Evolutionary conservation across 37 sponge, comb jelly and placozoan species (phyloP).

Genomic region (Aphrocallistes beatrix): DNA sequence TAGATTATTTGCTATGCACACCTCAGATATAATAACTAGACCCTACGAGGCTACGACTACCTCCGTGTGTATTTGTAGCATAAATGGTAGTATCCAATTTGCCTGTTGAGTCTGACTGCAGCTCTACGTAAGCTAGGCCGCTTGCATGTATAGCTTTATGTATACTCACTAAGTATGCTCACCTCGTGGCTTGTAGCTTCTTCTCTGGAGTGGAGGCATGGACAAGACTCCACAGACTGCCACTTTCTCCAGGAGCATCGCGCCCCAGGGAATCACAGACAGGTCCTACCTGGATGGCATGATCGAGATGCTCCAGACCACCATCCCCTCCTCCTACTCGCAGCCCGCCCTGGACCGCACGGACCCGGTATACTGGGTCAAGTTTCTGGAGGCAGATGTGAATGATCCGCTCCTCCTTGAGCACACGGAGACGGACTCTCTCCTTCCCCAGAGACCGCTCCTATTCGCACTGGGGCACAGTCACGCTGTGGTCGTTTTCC

Average conservation of each 20-base stretch:
- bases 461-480: not conserved
- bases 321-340: conserved; percentile 10
- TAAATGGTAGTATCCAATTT: too few relatives aligned
- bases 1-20: too few relatives aligned
- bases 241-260: not conserved
- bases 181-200: not conserved
- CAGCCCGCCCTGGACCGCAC: not conserved
- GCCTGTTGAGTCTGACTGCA: too few relatives aligned
- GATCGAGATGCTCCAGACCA: not conserved
- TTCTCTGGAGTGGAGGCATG: not conserved
- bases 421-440: conserved; percentile 13
- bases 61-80: too few relatives aligned
- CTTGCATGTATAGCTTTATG: not conserved
- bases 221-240: not conserved
- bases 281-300: not conserved
- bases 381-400: not conserved
- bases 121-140: too few relatives aligned
- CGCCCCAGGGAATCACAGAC: conserved; percentile 2
- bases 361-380: not conserved
- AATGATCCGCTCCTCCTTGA: not conserved
- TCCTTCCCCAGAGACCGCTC: not conserved
- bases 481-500: not conserved
- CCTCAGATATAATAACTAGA: too few relatives aligned
- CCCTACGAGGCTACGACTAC: too few relatives aligned
- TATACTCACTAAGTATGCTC: not conserved